These are phyloP conservation scores for Cyanistes caeruleus DNA, from an alignment of 2,113 vertebrate genomes.

Conservation along the genomic window DNA sequence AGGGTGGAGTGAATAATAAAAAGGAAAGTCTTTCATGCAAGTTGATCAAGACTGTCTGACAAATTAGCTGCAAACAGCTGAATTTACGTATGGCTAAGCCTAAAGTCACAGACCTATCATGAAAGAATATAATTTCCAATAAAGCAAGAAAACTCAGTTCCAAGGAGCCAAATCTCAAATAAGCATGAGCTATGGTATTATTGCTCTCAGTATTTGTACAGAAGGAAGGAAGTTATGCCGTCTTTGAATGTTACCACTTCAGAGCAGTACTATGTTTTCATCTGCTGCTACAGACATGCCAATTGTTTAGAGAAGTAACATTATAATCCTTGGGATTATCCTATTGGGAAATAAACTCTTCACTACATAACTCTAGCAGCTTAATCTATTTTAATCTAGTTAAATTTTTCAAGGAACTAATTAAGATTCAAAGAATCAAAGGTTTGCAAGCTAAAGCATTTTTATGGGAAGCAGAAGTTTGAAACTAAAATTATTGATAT, in stretches of 20 bases:
- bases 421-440: neutral
- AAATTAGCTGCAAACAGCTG: neutral
- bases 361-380: neutral
- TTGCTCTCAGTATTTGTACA: neutral
- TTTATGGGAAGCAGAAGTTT: neutral
- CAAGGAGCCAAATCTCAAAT: neutral
- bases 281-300: rapidly evolving
- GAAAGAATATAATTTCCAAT: neutral
- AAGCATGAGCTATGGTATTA: neutral
- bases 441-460: neutral
- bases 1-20: neutral
- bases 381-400: neutral
- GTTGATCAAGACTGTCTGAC: neutral
- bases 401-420: neutral
- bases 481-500: neutral
- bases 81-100: neutral
- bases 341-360: neutral
- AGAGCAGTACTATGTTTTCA: neutral
- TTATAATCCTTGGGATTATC: neutral
- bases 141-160: neutral
- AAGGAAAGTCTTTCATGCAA: neutral
- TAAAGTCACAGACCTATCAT: neutral
- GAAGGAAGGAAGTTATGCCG: neutral
- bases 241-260: neutral
- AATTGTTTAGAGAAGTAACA: neutral